Base-by-base conservation (phyloP, 2,888 invertebrate genomes). In the Leptinotarsa haldemani region DNA sequence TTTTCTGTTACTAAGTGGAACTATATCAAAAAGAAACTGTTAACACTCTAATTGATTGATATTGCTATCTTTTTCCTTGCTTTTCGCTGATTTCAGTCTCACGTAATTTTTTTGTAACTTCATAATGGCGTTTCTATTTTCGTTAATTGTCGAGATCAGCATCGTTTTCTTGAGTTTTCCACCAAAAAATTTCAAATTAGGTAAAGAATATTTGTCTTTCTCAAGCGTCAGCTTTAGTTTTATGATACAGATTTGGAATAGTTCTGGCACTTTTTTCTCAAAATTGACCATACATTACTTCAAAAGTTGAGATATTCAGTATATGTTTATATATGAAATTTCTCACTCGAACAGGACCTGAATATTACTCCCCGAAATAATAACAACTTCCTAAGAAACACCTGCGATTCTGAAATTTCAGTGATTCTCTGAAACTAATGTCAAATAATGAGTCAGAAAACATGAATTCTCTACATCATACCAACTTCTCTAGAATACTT, bases 141-240 rank as follows among this genome's bases (percentile, higher is more conserved):
- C 81, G 92, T 74, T 92, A 92, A 7, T 90, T 90, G 0, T 93
- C 89, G 13, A 97, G 88, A 58, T 91, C 92, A 0, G 95, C 94
- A 86, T 97, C 97, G 20, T 89, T 88, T 40, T 89, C 89, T 74
- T 97, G 89, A 13, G 82, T 93, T 91, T 80, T 93, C 93, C 80
- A 89, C 88, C 78, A 95, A 87, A 88, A 92, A 94, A 15, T 90
- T 90, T 64, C 90, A 88, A 77, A 95, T 92, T 71, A 95, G 87
- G 85, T 94, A 92, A 15, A 92, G 83, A 46, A 92, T 84, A 82
- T 89, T 89, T 70, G 89, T 86, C 68, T 89, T 89, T 16, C 90
- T 69, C 83, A 81, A 1, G 82, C 75, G 74, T 88, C 87, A 47
- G 80, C 82, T 78, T 85, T 86, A 4, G 80, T 74, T 77, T 82